Base-by-base conservation (phyloP, 2,797 vertebrate genomes). In the Acanthurus lineatus region DNA sequence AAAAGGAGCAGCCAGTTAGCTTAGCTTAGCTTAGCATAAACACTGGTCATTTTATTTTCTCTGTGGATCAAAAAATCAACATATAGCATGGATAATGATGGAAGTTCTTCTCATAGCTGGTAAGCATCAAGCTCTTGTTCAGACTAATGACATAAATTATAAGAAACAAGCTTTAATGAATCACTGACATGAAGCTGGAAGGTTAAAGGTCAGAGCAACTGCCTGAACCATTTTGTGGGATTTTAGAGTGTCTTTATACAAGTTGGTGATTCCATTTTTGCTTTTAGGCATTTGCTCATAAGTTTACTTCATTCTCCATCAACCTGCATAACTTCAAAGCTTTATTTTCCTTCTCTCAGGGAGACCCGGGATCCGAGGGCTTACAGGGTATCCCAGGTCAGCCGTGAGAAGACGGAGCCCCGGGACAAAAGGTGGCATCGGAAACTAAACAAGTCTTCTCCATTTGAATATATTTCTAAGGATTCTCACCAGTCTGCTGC, bases 401-500 rank as follows among this genome's bases (percentile, higher is more conserved):
- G 20, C 80, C 91, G 16, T 96, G 96, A 83, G 93, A 95, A 69
- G 89, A 94, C 0, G 97, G 96, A 15, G 57, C 61, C 0, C 1
- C 82, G 0, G 97, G 97, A 53, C 87, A 83, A 73, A 98, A 97
- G 96, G 97, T 95, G 73, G 58, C 65, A n/a, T 19, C 1, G 56
- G 1, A 1, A 62, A 3, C 9, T 28, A 14, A 77, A 45, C 14
- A 10, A 12, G 10, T 28, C 40, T 25, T 64, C 9, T 61, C 1
- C 32, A 45, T 22, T 20, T 9, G 0, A 52, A 32, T 40, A 8
- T 6, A 6, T 35, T 54, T 35, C 1, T 10, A 12, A 9, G 53
- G 6, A 38, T 47, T 65, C 14, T 28, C 52, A 66, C 56, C 14
- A 3, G 1, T 65, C 8, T 25, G 5, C 9, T 74, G 20, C 35